phyloP scores from a whole-genome alignment of 2,113 vertebrate species.

The Aegithalos caudatus region DNA sequence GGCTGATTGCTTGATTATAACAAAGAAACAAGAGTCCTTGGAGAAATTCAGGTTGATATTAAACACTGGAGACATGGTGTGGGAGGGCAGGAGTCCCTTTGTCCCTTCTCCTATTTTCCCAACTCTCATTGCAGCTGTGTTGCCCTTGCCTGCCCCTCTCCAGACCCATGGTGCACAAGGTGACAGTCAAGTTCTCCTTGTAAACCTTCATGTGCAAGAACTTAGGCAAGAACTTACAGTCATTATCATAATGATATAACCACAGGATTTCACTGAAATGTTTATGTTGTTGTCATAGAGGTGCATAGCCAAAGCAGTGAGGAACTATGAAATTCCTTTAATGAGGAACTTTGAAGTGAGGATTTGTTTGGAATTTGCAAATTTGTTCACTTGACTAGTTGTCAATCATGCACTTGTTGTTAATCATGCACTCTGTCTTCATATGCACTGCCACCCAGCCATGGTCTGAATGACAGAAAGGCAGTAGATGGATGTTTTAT shows the following conservation, averaged over 20 bases:
- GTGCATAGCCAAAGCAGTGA: background rate
- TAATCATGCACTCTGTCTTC: background rate
- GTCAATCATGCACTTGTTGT: no score
- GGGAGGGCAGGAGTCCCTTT: background rate
- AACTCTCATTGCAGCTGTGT: background rate
- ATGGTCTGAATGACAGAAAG: background rate
- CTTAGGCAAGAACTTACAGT: background rate
- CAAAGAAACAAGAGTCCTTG: background rate
- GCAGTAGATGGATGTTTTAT: background rate
- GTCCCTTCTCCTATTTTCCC: background rate
- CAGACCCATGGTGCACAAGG: fast-evolving
- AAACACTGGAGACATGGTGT: background rate
- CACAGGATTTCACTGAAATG: background rate
- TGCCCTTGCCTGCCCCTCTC: background rate
- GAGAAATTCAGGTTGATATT: background rate
- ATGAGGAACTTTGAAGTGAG: background rate
- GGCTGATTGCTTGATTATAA: background rate
- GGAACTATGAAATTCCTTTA: background rate
- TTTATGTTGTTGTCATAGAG: background rate
- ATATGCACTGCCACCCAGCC: background rate
- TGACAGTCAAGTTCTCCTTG: background rate
- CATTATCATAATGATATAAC: background rate
- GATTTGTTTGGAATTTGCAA: background rate
- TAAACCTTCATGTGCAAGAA: background rate
- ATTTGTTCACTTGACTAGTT: background rate